Conservation (phyloP, 2,113 vertebrate genomes). For the Aphyosemion australe region DNA sequence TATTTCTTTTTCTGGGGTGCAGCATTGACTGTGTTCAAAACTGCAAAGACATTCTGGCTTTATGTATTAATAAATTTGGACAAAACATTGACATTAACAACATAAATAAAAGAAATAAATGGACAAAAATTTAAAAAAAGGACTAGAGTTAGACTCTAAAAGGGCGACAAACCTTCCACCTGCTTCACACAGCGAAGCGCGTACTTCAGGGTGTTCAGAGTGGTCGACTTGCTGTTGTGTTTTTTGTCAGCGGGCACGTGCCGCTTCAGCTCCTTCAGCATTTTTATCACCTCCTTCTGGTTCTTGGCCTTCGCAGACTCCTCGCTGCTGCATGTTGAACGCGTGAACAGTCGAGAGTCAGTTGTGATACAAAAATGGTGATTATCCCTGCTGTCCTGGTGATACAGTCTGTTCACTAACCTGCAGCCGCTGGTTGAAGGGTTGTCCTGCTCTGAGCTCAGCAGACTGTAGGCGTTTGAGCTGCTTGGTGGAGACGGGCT, state of each 20-base stretch:
- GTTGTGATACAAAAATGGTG: not conserved
- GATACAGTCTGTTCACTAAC: constrained; percentile 63
- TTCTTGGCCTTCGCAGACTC: constrained; percentile 90
- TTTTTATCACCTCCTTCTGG: constrained; percentile 90
- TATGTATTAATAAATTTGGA: not conserved
- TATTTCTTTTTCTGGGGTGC: not conserved
- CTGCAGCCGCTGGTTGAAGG: constrained; percentile 90
- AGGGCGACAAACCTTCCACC: constrained; percentile 87
- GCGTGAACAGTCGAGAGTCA: constrained; percentile 15
- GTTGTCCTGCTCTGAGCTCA: constrained; percentile 87
- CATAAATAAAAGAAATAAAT: too few species aligned
- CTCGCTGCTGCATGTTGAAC: constrained; percentile 81
- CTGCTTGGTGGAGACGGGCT: constrained; percentile 81
- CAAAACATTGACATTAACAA: not conserved
- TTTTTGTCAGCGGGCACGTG: constrained; percentile 88
- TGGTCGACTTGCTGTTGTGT: constrained; percentile 83
- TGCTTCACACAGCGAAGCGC: constrained; percentile 93
- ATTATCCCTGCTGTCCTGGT: too few species aligned
- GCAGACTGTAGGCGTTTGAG: constrained; percentile 86
- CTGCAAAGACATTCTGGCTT: too few species aligned
- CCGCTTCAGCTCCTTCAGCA: constrained; percentile 88
- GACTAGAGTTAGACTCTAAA: too few species aligned
- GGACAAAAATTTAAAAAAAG: not conserved
- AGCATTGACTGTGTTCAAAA: too few species aligned
- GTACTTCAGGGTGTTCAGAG: constrained; percentile 87